These are phyloP conservation scores for Gerris lacustris DNA, from an alignment of 2,888 invertebrate species.

Conservation along the genomic window DNA sequence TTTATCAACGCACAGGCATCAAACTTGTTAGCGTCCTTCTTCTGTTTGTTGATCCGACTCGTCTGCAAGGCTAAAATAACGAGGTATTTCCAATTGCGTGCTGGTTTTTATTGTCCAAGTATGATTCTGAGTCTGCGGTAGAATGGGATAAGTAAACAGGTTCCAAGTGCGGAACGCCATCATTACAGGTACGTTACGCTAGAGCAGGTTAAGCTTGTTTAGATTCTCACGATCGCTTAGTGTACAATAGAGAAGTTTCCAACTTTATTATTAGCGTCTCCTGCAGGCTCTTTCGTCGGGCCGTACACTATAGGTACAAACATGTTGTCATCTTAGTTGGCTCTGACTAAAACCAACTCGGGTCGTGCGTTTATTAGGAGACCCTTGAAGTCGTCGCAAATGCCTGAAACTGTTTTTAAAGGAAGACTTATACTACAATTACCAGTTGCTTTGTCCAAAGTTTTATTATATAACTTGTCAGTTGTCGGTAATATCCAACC, in stretches of 20 bases:
- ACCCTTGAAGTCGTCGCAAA: no score
- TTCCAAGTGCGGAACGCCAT: constrained; percentile 35
- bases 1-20: constrained; percentile 32
- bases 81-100: no score
- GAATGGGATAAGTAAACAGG: constrained; percentile 36
- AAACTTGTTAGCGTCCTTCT: no score
- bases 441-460: no score
- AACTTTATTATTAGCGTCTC: constrained; percentile 20
- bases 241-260: constrained; percentile 26
- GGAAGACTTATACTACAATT: no score
- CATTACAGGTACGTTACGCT: constrained; percentile 21
- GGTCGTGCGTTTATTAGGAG: no score
- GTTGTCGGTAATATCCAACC: not conserved
- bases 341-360: constrained; percentile 33
- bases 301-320: constrained; percentile 21
- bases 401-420: no score
- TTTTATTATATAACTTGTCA: constrained; percentile 28
- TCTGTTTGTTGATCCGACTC: no score
- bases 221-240: constrained; percentile 31
- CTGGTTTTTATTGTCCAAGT: no score
- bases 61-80: no score
- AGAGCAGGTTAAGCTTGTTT: constrained; percentile 20
- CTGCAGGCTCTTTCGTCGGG: constrained; percentile 12
- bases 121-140: no score
- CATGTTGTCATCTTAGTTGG: constrained; percentile 32